Base-by-base conservation (phyloP, 2,797 vertebrate genomes). In the Pelodytes ibericus region DNA sequence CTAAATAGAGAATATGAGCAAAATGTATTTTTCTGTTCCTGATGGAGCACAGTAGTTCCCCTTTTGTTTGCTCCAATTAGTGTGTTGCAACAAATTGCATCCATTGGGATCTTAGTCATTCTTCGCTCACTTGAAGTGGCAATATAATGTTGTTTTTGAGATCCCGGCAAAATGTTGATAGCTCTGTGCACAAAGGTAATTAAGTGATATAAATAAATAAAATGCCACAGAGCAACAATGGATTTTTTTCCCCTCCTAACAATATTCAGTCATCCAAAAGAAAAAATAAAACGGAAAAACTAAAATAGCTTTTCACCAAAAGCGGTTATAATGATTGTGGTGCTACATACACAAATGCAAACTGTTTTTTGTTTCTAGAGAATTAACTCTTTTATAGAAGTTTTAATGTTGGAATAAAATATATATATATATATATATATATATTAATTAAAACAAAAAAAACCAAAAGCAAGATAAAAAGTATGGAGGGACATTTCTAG, bases 31-130 rank as follows among this genome's bases (percentile, higher is more conserved):
- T 4, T 56, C 18, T 29, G 57, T 29, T 59, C 4, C 51, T 15
- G 2, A 24, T 56, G 51, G 6, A 56, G 51, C 51, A 56, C 22
- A 25, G 20, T 24, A 5, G 1, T 56, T 24, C 16, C 22, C 24
- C 22, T 56, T 24, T 25, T 25, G 22, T 24, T 56, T 56, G n/a
- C 51, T 11, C 51, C 51, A 56, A 56, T 56, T 56, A 56, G 51
- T 56, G 51, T 6, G 22, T 22, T 56, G 51, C 22, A 56, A 56
- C 51, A 56, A 56, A 56, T 56, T 56, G 51, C 51, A 56, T 56
- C 51, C 51, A 56, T 7, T 7, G 51, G 51, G 51, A 56, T 56
- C 51, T 56, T 20, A 22, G 51, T 56, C 51, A 56, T 56, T 25
- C 51, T 24, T 9, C 6, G 7, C 51, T 56, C 11, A 49, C n/a